Evolutionary conservation across 2,797 vertebrate species (phyloP).

Genomic region (Menidia menidia): DNA sequence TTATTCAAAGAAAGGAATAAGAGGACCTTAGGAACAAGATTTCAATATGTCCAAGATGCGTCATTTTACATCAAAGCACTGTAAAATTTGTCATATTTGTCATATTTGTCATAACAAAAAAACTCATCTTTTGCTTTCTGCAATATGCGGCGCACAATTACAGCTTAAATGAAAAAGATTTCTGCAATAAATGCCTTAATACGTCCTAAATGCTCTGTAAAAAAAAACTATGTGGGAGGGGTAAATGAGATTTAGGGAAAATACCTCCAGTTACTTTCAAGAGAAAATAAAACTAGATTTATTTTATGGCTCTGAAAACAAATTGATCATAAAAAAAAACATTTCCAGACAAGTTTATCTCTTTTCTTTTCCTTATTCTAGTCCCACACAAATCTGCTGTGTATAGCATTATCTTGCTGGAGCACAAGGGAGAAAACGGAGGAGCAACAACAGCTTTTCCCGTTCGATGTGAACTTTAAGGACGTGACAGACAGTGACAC

Average conservation of each 20-base stretch:
- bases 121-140: conserved; percentile 10
- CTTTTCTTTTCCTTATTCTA: conserved; percentile 20
- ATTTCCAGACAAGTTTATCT: conserved; percentile 32
- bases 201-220: conserved; percentile 31
- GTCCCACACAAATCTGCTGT: conserved; percentile 18
- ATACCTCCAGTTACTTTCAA: conserved; percentile 12
- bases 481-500: conserved; percentile 8
- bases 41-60: neutral
- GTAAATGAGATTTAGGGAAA: conserved; percentile 30
- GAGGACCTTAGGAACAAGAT: neutral
- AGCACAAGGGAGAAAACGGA: neutral
- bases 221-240: conserved; percentile 16
- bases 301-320: conserved; percentile 38
- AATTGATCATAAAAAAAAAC: conserved; percentile 49
- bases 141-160: conserved; percentile 21
- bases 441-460: conserved; percentile 5
- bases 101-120: neutral
- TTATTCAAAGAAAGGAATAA: neutral
- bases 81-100: neutral
- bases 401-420: conserved; percentile 16
- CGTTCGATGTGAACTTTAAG: conserved; percentile 21
- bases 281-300: conserved; percentile 34
- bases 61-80: neutral
- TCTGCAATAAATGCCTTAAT: conserved; percentile 50
- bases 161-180: conserved; percentile 34